Percentiles rank a stretch among this genome's conserved stretches.
These are phyloP conservation scores for Laothoe populi DNA, from an alignment of 2,888 invertebrate genomes.

Conservation along the genomic window DNA sequence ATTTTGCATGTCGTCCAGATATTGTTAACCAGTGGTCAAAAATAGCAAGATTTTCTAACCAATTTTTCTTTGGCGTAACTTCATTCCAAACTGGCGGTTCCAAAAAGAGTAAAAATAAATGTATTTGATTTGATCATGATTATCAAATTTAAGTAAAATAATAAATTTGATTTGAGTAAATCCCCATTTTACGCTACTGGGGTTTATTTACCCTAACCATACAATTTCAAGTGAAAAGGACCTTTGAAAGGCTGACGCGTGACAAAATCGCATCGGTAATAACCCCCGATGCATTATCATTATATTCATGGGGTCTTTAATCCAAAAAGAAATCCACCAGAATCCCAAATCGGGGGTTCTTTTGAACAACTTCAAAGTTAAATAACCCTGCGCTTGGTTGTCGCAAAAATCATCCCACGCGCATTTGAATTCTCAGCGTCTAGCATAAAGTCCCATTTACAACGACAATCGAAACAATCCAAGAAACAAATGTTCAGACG, in stretches of 20 bases:
- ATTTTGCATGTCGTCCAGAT: no score
- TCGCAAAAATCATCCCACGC: conserved; percentile 41
- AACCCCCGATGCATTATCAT: conserved; percentile 78
- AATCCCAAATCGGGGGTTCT: conserved; percentile 81
- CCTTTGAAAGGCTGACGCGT: conserved; percentile 59
- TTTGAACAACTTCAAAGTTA: conserved; percentile 84
- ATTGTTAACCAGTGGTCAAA: no score
- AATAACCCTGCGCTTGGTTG: conserved; percentile 69
- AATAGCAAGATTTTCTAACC: no score
- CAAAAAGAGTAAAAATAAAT: no score
- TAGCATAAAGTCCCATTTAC: conserved; percentile 55
- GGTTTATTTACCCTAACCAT: conserved; percentile 30
- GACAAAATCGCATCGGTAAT: conserved; percentile 68
- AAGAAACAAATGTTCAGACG: conserved; percentile 78
- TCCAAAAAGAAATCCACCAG: conserved; percentile 83
- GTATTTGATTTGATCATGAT: no score
- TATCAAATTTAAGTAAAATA: no score
- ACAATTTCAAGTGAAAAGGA: conserved; percentile 48
- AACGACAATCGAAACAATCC: conserved; percentile 45
- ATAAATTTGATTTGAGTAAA: not conserved
- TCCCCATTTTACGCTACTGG: not conserved
- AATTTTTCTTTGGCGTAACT: no score
- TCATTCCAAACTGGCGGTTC: no score
- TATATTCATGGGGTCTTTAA: conserved; percentile 83
- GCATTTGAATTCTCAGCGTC: conserved; percentile 50